Percentiles rank a stretch among this genome's conserved stretches.
Conservation (phyloP, 2,113 vertebrate genomes). For the Columbina picui region DNA sequence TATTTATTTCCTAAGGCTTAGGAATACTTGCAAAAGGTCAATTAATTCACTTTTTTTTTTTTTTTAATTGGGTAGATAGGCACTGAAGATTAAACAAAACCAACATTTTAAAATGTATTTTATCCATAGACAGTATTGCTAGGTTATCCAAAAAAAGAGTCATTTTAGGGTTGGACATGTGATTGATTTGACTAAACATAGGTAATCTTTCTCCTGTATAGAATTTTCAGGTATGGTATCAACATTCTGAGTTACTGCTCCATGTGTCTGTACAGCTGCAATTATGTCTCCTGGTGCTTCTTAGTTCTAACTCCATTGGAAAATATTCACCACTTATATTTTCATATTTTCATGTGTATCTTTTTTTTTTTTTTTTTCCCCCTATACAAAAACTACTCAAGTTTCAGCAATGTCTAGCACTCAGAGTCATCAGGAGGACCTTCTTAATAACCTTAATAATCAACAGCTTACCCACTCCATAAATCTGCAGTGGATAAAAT, state of each 20-base stretch:
- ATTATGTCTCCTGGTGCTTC: neutral
- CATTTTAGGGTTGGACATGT: neutral
- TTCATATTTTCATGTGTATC: neutral
- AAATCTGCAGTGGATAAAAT: conserved; percentile 8
- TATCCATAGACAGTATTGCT: neutral
- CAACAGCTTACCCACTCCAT: neutral
- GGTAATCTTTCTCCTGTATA: neutral
- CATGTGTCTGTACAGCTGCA: neutral
- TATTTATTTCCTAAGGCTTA: neutral
- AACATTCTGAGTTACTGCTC: neutral
- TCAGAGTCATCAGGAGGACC: neutral
- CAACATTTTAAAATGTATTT: neutral
- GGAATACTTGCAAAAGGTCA: neutral
- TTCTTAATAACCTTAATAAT: neutral
- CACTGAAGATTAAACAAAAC: neutral
- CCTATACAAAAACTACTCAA: neutral
- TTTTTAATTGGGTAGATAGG: neutral
- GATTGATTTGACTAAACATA: neutral
- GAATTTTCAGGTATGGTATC: neutral
- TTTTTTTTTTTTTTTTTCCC: neutral
- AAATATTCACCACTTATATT: neutral
- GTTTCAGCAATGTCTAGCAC: neutral
- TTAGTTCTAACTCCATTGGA: neutral
- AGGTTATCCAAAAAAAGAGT: neutral
- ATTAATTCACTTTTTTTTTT: neutral